Evolutionary conservation across 1,140 invertebrate genomes (phyloP), one percentile per base, ranked within the genome.

Genomic region (Diabrotica undecimpunctata): DNA sequence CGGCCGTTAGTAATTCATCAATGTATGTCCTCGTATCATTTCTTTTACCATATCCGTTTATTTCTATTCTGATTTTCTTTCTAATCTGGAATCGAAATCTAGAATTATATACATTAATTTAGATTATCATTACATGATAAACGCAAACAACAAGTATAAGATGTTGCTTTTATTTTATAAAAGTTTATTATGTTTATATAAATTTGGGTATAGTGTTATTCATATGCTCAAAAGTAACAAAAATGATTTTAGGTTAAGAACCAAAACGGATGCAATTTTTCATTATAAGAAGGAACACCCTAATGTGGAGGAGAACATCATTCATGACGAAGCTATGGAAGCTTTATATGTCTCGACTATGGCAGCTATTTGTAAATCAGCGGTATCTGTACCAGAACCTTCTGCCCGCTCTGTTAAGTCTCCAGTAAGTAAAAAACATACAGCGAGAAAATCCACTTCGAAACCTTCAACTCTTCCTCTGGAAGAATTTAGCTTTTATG

Each of bases 391-490:
- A 6, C 50, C 6, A 12, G 10, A 10, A 9, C 35, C 53, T 12
- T 13, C 5, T 10, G 46, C 41, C 53, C 39, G n/a, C 25, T 13
- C 46, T 35, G 39, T 51, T 54, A 4, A 5, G 11, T 13, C 56
- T 11, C 5, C 66, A 9, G 36, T 54, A 12, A 38, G 8, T 10
- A 50, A 11, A 10, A 66, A 64, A 38, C 62, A 57, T 11, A 41
- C 66, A 5, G 71, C 71, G 8, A 66, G 54, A 51, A 72, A 72
- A 59, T 72, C 71, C 2, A 72, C 71, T 1, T 65, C 65, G n/a
- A 25, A 50, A 5, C 9, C 56, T 8, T 46, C 10, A n/a, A 1
- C 11, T 7, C n/a, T 56, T 12, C 7, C 11, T 5, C 14, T 7
- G n/a, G 59, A 56, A n/a, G 68, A 65, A 11, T 70, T 62, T 52